Evolutionary conservation across 1,140 invertebrate genomes (phyloP), one percentile per base, ranked within the genome.

Genomic region (Sinonovacula constricta): DNA sequence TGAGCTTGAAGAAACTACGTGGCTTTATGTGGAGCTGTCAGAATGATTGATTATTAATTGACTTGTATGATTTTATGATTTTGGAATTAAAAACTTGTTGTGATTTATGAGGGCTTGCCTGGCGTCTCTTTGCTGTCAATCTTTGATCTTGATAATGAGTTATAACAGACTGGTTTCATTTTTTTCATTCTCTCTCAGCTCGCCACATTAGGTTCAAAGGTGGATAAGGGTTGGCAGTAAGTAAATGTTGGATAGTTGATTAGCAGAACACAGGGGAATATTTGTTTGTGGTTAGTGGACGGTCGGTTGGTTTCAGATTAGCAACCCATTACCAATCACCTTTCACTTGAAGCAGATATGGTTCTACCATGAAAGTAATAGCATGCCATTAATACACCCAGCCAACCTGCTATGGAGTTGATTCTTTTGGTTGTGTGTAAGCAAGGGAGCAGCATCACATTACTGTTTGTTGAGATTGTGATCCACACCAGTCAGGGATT

Each of bases 21-120:
- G n/a, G n/a, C 18, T 45, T 18, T 45, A 45, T 45, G 39, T 45
- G 18, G 18, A 18, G 7, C 39, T 45, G 39, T 45, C 39, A 45
- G 39, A 18, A 45, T 45, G 39, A 45, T 45, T 7, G 39, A 45
- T 45, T 18, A 18, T 18, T 7, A 45, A 45, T 18, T 45, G 39
- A 45, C 39, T 45, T 45, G 39, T 45, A 45, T 45, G 39, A 45
- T 45, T 45, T 45, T 45, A 45, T 45, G 39, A 45, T 45, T 45
- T 45, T 45, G 39, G 39, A 45, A 45, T 45, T 45, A 45, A 45
- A 45, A 45, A 45, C 39, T 45, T 45, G 39, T 45, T 45, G 39
- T 45, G 39, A 45, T 45, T 45, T 45, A 45, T 45, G 39, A 18
- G 39, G 39, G 7, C 39, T 45, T 18, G 18, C 39, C 18, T 18